Base-by-base conservation (phyloP, 2,113 vertebrate genomes). In the Mandrillus leucophaeus region DNA sequence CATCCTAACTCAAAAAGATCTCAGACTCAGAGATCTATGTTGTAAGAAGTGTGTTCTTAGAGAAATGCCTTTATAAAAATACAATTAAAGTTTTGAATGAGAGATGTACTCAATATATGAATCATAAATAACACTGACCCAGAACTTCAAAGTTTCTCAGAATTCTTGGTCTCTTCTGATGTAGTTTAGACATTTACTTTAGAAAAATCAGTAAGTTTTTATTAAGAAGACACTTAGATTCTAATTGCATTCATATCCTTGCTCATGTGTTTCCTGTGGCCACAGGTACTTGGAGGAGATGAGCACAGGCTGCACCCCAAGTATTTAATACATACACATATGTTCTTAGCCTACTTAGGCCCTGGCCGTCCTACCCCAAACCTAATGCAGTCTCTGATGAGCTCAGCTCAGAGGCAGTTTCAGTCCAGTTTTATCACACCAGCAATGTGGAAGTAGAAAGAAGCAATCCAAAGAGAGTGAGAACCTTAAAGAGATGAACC, bases 41-140 rank as follows among this genome's bases (percentile, higher is more conserved):
- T 96, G 55, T 93, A 88, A 98, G 88, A 86, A 73, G 20, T 88
- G 30, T 83, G 11, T 40, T 72, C 50, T 68, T 83, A 82, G 23
- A 89, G 64, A 87, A 96, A 94, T 95, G 81, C 30, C 66, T 96
- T 95, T 90, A 75, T 75, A 96, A 66, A 66, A 95, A 93, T 68
- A 93, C 94, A 95, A 80, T 45, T 82, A 75, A 88, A 72, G 18
- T 96, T 96, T 87, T 78, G 30, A 80, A 30, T 73, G 14, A 87
- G 45, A 30, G 48, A 32, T n/a, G 1, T 90, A 40, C 38, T 96
- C 61, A 93, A 35, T 48, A 61, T 32, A 23, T 55, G 88, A 95
- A 75, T 45, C 45, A 52, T 61, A 88, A 93, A 86, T 6, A 95
- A 64, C 55, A 86, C 48, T 90, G 83, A 66, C 48, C 17, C 18